Evolutionary conservation across 2,888 invertebrate genomes (phyloP).

Genomic region (Diaperis boleti): DNA sequence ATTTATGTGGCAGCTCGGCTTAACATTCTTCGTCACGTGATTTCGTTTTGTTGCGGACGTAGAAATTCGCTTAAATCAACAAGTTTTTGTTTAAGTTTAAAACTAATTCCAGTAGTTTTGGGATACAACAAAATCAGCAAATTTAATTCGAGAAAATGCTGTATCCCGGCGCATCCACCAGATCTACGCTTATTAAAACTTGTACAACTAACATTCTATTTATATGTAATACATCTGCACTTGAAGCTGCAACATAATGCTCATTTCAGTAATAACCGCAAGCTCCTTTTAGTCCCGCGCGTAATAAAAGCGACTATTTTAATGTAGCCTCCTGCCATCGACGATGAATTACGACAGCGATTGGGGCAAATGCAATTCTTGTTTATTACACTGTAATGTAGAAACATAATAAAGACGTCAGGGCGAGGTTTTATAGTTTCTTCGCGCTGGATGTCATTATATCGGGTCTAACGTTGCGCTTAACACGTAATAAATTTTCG

Average conservation of each 20-base stretch:
- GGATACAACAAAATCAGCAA: too few species aligned
- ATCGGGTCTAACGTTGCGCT: conserved; percentile 20
- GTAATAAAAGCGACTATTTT: conserved; percentile 11
- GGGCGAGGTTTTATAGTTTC: conserved; percentile 30
- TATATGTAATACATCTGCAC: too few species aligned
- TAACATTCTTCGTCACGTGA: conserved; percentile 10
- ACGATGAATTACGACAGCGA: conserved; percentile 49
- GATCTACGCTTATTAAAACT: too few species aligned
- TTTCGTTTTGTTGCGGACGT: neutral
- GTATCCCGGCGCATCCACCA: too few species aligned
- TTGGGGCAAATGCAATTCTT: conserved; percentile 52
- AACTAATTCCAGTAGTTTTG: too few species aligned
- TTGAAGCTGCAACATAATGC: too few species aligned
- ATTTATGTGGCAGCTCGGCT: conserved; percentile 11
- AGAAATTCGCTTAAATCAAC: neutral
- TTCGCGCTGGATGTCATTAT: conserved; percentile 21
- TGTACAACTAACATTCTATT: too few species aligned
- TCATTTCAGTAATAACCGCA: neutral
- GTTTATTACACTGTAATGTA: conserved; percentile 51
- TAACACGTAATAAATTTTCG: conserved; percentile 23
- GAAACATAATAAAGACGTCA: conserved; percentile 49
- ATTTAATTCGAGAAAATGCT: too few species aligned
- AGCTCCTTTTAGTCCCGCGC: conserved; percentile 1
- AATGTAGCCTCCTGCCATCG: conserved; percentile 34
- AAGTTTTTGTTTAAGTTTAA: conserved; percentile 1